Percentiles rank a stretch among this genome's conserved stretches.
These are phyloP conservation scores for Torymus tubicola DNA, from an alignment of 2,888 invertebrate species.

Conservation along the genomic window DNA sequence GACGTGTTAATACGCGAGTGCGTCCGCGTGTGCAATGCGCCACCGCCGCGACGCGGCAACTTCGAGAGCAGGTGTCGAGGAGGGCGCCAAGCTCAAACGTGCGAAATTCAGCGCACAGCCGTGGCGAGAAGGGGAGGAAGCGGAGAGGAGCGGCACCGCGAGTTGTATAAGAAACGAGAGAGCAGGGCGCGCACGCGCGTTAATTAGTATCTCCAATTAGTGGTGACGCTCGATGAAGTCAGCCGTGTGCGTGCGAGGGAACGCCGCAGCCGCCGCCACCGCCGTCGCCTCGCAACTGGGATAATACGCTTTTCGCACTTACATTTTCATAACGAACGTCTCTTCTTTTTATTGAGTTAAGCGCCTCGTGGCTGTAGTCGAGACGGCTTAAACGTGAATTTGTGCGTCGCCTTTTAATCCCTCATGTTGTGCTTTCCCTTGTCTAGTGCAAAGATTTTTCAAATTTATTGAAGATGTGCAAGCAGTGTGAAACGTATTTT, in stretches of 20 bases:
- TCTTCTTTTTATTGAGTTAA: slow-evolving; percentile 20
- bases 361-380: neutral
- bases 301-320: slow-evolving; percentile 33
- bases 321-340: slow-evolving; percentile 11
- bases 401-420: slow-evolving; percentile 1
- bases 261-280: neutral
- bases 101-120: neutral
- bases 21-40: too few relatives aligned
- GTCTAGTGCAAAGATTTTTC: too few relatives aligned
- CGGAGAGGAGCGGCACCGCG: neutral
- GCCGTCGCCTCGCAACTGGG: neutral
- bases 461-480: too few relatives aligned
- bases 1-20: slow-evolving; percentile 27
- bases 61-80: slow-evolving; percentile 31
- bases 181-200: slow-evolving; percentile 14
- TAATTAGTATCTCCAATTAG: slow-evolving; percentile 57
- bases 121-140: neutral
- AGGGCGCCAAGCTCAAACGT: slow-evolving; percentile 7
- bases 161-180: neutral
- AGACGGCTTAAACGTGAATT: slow-evolving; percentile 3
- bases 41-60: neutral
- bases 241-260: too few relatives aligned
- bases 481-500: too few relatives aligned
- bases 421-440: neutral
- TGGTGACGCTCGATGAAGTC: slow-evolving; percentile 34